A percentile compares a stretch with the other conserved stretches of the same genome.
These are phyloP conservation scores for Hedya salicella DNA, from an alignment of 2,888 invertebrate genomes.

Conservation along the genomic window DNA sequence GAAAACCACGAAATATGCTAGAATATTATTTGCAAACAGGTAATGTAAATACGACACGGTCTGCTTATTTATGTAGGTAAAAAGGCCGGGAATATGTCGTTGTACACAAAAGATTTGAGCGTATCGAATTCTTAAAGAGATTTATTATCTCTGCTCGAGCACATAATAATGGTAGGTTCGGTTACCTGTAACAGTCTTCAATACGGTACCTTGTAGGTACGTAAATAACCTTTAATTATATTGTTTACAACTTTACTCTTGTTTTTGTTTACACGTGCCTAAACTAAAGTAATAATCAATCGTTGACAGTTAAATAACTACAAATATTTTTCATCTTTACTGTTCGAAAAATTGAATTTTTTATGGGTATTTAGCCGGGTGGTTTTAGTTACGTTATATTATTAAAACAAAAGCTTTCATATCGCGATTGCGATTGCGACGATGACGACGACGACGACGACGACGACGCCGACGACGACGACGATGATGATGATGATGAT, in stretches of 20 bases:
- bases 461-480: no score
- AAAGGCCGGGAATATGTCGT: constrained; percentile 44
- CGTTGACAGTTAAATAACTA: no score
- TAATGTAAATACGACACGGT: constrained; percentile 22
- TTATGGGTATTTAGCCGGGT: no score
- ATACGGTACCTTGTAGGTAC: constrained; percentile 2
- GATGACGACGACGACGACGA: no score
- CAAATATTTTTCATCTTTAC: no score
- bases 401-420: no score
- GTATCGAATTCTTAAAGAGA: constrained; percentile 54
- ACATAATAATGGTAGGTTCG: constrained; percentile 46
- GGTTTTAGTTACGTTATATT: no score
- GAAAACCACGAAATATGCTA: constrained; percentile 15
- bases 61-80: constrained; percentile 40
- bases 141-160: constrained; percentile 51
- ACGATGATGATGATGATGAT: no score
- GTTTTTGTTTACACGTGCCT: not conserved
- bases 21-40: constrained; percentile 20
- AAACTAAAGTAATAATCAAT: no score
- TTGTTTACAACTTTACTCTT: not conserved
- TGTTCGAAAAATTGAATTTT: no score
- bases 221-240: constrained; percentile 22
- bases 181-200: constrained; percentile 16
- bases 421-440: no score
- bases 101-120: constrained; percentile 42